These are phyloP conservation scores for Matsumyia berberina DNA, from an alignment of 2,888 invertebrate genomes.

Conservation along the genomic window DNA sequence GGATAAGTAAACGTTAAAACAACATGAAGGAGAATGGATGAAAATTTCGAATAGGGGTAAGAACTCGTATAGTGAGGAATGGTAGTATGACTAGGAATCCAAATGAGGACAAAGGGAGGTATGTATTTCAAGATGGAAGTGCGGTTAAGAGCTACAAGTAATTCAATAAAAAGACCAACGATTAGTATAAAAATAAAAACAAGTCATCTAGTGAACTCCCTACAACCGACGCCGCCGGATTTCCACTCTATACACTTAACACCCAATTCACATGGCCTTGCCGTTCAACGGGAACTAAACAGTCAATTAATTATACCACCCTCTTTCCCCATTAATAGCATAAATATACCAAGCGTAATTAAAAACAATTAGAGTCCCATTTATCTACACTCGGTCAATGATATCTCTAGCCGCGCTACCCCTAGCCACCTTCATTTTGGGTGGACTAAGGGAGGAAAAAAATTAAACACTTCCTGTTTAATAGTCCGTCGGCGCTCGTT, in stretches of 20 bases:
- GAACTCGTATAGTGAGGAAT: too few relatives aligned
- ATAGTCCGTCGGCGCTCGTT: constrained; percentile 64
- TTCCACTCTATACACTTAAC: constrained; percentile 13
- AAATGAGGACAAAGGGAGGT: too few relatives aligned
- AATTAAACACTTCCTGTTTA: constrained; percentile 71
- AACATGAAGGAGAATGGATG: too few relatives aligned
- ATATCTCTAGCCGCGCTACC: constrained; percentile 45
- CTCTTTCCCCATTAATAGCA: constrained; percentile 55
- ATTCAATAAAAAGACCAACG: too few relatives aligned
- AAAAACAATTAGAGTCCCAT: constrained; percentile 70
- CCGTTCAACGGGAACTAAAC: constrained; percentile 38
- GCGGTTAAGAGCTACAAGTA: too few relatives aligned
- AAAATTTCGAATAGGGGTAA: too few relatives aligned
- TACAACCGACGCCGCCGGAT: not conserved
- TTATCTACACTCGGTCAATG: constrained; percentile 68
- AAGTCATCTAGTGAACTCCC: not conserved
- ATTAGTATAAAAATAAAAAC: too few relatives aligned
- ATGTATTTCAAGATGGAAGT: too few relatives aligned
- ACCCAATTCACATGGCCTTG: constrained; percentile 20
- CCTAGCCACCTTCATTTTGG: constrained; percentile 42
- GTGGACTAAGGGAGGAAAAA: constrained; percentile 47
- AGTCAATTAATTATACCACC: constrained; percentile 59
- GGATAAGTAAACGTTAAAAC: too few relatives aligned
- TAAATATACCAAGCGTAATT: constrained; percentile 59
- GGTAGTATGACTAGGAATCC: too few relatives aligned